Evolutionary conservation across 2,797 vertebrate genomes (phyloP), one percentile per base, ranked within the genome.

Genomic region (Sorex maritimensis): DNA sequence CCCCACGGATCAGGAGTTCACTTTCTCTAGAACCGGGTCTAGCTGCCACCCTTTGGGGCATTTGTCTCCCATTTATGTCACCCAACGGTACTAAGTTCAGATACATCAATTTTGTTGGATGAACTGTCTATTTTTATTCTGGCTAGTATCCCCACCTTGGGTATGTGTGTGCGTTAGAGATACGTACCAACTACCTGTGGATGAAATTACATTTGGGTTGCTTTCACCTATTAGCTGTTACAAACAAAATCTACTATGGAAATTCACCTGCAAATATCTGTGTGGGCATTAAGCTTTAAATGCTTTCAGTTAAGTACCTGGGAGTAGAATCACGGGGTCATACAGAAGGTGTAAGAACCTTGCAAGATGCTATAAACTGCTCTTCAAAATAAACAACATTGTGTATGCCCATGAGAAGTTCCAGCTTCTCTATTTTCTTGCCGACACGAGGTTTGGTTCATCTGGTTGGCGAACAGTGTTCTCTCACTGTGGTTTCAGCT

Each of bases 1-100:
- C 95, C 84, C 92, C 93, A 65, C 23, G 41, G 82, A 1, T 49
- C 30, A 68, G 63, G 68, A 72, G 82, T 73, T 67, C 93, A 68
- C 34, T 81, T 74, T 81, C 41, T 63, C 86, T 80, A 88, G 63
- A 95, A 84, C 58, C 93, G 74, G 61, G 83, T 49, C 87, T 80
- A 86, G 92, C 90, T 74, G 75, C 69, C 61, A 71, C 75, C 30
- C 55, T 71, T 65, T 12, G 81, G 52, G 19, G 90, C 46, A 14
- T 65, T 78, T 81, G 41, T 92, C 86, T 46, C 58, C 79, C 34
- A 26, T 86, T 93, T 90, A 61, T 93, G 71, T 83, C 23, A 69
- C 61, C 80, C n/a, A 83, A 68, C 65, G 21, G 77, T 55, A 82
- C 75, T 65, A 89, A 81, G 84, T 55, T 82, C 55, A 92, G 86